These are phyloP conservation scores for Vicugna pacos DNA, from an alignment of 2,113 vertebrate species.

Conservation along the genomic window DNA sequence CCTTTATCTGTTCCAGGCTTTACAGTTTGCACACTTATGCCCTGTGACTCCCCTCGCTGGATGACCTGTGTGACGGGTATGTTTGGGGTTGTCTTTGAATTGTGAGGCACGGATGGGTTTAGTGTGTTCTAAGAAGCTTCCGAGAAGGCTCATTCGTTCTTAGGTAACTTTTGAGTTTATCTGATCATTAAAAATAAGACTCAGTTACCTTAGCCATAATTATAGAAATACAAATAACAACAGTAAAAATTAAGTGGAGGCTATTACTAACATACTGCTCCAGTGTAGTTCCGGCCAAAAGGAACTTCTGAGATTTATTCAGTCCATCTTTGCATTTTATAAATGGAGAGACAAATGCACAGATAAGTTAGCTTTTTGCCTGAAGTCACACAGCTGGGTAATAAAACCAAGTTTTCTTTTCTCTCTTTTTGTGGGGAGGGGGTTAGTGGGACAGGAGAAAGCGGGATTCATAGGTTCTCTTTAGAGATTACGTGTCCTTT, in stretches of 20 bases:
- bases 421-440: fast-evolving
- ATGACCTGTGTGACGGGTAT: neutral
- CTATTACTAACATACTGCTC: neutral
- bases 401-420: constrained; percentile 20
- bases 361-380: constrained; percentile 28
- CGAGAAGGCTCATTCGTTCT: neutral
- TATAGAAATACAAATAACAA: constrained; percentile 14
- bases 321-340: constrained; percentile 1
- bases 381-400: neutral
- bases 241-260: neutral
- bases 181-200: neutral
- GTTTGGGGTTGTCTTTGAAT: neutral
- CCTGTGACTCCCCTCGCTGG: neutral
- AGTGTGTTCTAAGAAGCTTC: neutral
- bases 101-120: neutral
- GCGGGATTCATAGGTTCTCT: neutral
- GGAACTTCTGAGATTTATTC: neutral
- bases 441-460: neutral
- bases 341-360: neutral
- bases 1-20: neutral
- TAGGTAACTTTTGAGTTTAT: constrained; percentile 23
- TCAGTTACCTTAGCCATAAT: neutral
- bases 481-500: neutral
- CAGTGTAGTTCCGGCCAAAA: neutral
- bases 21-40: neutral